Evolutionary conservation across 2,797 vertebrate genomes (phyloP), one percentile per base, ranked within the genome.

Genomic region (Galagoides demidoff): DNA sequence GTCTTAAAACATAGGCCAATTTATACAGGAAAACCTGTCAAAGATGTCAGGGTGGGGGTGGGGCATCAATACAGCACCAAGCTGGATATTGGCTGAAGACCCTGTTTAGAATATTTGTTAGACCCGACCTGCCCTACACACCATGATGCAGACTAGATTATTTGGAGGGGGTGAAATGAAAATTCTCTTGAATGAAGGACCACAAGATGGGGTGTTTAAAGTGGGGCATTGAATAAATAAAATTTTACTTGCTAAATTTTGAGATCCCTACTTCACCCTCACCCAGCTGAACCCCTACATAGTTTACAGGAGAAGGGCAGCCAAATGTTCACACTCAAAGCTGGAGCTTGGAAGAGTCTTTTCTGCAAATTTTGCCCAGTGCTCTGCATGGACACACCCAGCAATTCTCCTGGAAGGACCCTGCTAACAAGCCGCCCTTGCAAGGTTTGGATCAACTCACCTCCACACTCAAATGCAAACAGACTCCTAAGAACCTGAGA

Each of bases 201-300:
- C 14, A 49, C 20, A 13, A 52, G 27, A 31, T 25, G 49, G 61
- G 22, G 2, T 34, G 1, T 64, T 39, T 55, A 45, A 63, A 86
- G 7, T 23, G 1, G 13, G 8, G 5, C 52, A 14, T 14, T 89
- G 37, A 45, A 31, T 79, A 86, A 76, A 16, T 63, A 55, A 68
- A 89, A 34, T 66, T 81, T 68, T 88, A 31, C 34, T 49, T 63
- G 66, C 27, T 68, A 37, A n/a, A 52, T 43, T 27, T 83, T 66
- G 25, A 55, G 20, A 2, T 4, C 22, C 2, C 25, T 14, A 29
- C 14, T 39, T 11, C 37, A 17, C 16, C 12, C 39, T 8, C 3
- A 39, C 4, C 31, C n/a, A 49, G 25, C 52, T 79, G 19, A n/a
- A 4, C 4, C n/a, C n/a, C 1, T 12, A 11, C 1, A 57, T 0